Evolutionary conservation across 2,113 vertebrate genomes (phyloP).

Genomic region (Ictalurus furcatus): DNA sequence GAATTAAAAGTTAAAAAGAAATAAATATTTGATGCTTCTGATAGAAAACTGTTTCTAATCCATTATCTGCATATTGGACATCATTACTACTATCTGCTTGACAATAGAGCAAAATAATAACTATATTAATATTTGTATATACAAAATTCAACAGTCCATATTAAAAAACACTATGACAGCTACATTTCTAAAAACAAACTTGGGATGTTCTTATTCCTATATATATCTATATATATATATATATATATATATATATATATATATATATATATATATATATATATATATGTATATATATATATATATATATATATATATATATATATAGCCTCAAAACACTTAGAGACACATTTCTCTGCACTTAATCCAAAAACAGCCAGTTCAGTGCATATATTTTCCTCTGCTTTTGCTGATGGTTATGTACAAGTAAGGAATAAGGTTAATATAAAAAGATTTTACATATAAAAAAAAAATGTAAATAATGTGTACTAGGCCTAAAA

Average conservation of each 20-base stretch:
- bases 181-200: slow-evolving; percentile 13
- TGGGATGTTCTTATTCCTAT: background rate
- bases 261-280: slow-evolving; percentile 20
- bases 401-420: background rate
- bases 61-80: background rate
- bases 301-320: slow-evolving; percentile 7
- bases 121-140: background rate
- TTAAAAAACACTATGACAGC: background rate
- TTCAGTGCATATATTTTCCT: background rate
- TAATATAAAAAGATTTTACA: background rate
- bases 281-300: slow-evolving; percentile 20
- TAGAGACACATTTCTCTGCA: background rate
- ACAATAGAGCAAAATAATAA: slow-evolving; percentile 19
- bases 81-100: slow-evolving; percentile 4
- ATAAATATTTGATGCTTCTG: slow-evolving; percentile 59
- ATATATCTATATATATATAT: slow-evolving; percentile 17
- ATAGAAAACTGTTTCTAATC: slow-evolving; percentile 17
- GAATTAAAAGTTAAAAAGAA: background rate
- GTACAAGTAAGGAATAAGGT: background rate
- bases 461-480: background rate
- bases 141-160: slow-evolving; percentile 18
- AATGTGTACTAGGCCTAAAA: background rate
- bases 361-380: background rate
- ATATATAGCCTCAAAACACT: slow-evolving; percentile 31
- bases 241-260: slow-evolving; percentile 25